These are phyloP conservation scores for Chelonoidis abingdonii DNA, from an alignment of 2,113 vertebrate genomes.

Conservation along the genomic window DNA sequence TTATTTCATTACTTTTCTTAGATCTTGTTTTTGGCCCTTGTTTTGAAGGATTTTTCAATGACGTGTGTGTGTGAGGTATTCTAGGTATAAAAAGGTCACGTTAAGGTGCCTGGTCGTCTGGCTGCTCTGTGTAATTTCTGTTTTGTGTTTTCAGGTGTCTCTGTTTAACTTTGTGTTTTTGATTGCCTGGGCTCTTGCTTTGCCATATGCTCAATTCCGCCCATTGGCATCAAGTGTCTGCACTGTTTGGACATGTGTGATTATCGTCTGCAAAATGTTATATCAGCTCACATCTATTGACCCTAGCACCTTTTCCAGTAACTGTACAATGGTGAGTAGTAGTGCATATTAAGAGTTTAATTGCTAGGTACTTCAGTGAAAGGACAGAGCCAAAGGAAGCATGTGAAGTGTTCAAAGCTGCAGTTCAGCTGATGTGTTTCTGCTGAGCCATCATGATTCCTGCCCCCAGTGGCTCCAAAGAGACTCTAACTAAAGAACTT, in stretches of 20 bases:
- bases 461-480: neutral
- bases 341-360: neutral
- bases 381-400: constrained; percentile 14
- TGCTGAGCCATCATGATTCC: neutral
- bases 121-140: constrained; percentile 31
- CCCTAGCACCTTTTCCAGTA: constrained; percentile 83
- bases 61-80: neutral
- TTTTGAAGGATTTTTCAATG: neutral
- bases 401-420: neutral
- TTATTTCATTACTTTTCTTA: constrained; percentile 12
- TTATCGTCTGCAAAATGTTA: constrained; percentile 98
- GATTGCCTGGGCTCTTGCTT: constrained; percentile 95
- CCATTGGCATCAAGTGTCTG: constrained; percentile 94
- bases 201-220: constrained; percentile 94
- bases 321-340: constrained; percentile 87
- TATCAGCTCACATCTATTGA: constrained; percentile 94
- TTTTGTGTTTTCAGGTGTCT: constrained; percentile 89
- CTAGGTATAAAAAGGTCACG: neutral
- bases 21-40: neutral
- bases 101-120: neutral
- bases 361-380: constrained; percentile 30
- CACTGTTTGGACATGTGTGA: constrained; percentile 96
- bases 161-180: constrained; percentile 93
- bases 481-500: neutral
- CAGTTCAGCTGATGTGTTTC: neutral